phyloP scores from a whole-genome alignment of 2,113 vertebrate genomes.

The Chiloscyllium plagiosum region DNA sequence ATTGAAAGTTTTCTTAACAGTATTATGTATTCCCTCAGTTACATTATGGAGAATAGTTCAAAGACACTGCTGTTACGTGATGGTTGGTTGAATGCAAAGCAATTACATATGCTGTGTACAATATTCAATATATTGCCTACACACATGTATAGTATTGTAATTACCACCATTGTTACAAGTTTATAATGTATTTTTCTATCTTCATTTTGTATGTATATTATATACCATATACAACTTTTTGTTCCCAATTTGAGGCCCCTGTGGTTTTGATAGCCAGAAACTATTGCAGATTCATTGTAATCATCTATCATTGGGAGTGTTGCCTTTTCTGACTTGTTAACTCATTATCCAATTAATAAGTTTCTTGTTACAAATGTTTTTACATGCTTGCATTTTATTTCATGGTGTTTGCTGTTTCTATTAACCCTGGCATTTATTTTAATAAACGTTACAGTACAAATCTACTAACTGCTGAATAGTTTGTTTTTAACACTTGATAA shows the following conservation, averaged over 20 bases:
- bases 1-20: conserved; percentile 34
- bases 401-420: conserved; percentile 68
- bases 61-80: conserved; percentile 35
- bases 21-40: conserved; percentile 35
- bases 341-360: conserved; percentile 71
- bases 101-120: conserved; percentile 38
- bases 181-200: conserved; percentile 84
- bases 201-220: conserved; percentile 78
- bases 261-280: conserved; percentile 43
- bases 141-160: conserved; percentile 77
- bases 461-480: conserved; percentile 78
- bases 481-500: conserved; percentile 71
- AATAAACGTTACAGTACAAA: conserved; percentile 81
- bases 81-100: conserved; percentile 35
- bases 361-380: conserved; percentile 73
- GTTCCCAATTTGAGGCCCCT: conserved; percentile 53
- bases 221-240: conserved; percentile 61
- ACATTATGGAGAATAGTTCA: conserved; percentile 11
- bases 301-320: conserved; percentile 59
- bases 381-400: conserved; percentile 79
- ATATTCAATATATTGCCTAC: conserved; percentile 51
- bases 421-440: conserved; percentile 69
- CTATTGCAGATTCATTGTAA: conserved; percentile 51
- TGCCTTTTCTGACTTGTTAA: conserved; percentile 72
- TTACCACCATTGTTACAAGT: conserved; percentile 79